Percentiles rank a stretch among this genome's conserved stretches.
Conservation (phyloP, 2,797 vertebrate genomes). For the Euphonia xanthogaster region DNA sequence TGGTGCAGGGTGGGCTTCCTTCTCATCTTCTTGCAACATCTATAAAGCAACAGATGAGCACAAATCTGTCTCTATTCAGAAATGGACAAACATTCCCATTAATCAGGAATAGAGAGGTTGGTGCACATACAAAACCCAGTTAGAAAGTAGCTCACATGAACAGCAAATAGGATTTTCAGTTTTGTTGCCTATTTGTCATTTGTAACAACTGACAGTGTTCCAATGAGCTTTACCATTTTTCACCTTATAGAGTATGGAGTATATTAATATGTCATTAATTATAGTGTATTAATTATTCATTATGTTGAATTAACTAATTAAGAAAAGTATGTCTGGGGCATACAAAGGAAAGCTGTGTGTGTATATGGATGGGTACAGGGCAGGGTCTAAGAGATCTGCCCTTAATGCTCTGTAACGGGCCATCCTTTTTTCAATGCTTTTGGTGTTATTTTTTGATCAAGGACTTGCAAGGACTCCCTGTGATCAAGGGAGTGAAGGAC, state of each 20-base stretch:
- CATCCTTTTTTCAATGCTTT: neutral
- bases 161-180: neutral
- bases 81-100: neutral
- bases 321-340: neutral
- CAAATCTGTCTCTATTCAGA: neutral
- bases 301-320: neutral
- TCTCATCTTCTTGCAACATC: neutral
- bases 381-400: neutral
- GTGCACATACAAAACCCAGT: neutral
- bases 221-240: neutral
- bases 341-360: neutral
- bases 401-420: neutral
- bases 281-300: neutral
- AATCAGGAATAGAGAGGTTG: neutral
- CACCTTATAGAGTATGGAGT: neutral
- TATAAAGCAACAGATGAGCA: neutral
- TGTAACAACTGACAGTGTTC: neutral
- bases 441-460: neutral
- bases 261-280: neutral
- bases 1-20: neutral
- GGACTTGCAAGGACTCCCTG: neutral
- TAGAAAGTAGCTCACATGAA: neutral
- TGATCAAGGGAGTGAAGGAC: neutral
- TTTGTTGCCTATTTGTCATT: neutral
- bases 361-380: neutral